A percentile compares a stretch with the other conserved stretches of the same genome.
These are phyloP conservation scores for Odontamblyopus rebecca DNA, from an alignment of 2,797 vertebrate species.

Conservation along the genomic window DNA sequence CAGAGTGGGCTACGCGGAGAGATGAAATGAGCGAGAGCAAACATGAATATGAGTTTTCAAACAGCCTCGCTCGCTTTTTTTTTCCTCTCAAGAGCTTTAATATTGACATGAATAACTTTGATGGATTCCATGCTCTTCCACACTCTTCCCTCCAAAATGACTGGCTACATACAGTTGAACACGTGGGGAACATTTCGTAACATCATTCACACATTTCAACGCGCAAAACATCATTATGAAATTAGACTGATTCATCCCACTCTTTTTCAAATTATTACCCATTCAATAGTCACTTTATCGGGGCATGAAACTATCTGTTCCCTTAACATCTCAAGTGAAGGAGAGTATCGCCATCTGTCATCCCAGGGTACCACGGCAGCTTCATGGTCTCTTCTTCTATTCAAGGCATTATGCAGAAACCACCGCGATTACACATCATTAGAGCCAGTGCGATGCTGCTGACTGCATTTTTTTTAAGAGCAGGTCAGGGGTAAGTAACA, in stretches of 20 bases:
- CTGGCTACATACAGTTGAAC: conserved; percentile 28
- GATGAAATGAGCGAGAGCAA: conserved; percentile 68
- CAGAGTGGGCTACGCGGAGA: conserved; percentile 40
- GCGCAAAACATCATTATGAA: conserved; percentile 45
- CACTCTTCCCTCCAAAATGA: conserved; percentile 30
- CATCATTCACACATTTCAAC: conserved; percentile 47
- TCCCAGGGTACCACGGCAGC: conserved; percentile 57
- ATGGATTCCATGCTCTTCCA: conserved; percentile 40
- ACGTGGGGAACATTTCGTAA: conserved; percentile 47
- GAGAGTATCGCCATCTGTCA: conserved; percentile 66
- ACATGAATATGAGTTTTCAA: conserved; percentile 67
- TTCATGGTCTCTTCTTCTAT: conserved; percentile 59
- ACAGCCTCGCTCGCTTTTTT: conserved; percentile 48
- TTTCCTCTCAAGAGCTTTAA: conserved; percentile 52
- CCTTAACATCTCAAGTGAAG: conserved; percentile 50
- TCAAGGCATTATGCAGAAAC: conserved; percentile 67
- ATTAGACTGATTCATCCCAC: conserved; percentile 53
- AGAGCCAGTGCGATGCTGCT: conserved; percentile 67
- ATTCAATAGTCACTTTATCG: conserved; percentile 50
- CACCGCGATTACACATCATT: conserved; percentile 75
- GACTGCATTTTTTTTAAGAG: conserved; percentile 65
- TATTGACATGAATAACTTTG: conserved; percentile 61
- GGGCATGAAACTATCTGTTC: conserved; percentile 49
- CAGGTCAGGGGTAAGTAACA: conserved; percentile 70
- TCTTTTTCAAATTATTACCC: conserved; percentile 41